These are phyloP conservation scores for Planococcus citri DNA, from an alignment of 1,140 invertebrate genomes.

Conservation along the genomic window DNA sequence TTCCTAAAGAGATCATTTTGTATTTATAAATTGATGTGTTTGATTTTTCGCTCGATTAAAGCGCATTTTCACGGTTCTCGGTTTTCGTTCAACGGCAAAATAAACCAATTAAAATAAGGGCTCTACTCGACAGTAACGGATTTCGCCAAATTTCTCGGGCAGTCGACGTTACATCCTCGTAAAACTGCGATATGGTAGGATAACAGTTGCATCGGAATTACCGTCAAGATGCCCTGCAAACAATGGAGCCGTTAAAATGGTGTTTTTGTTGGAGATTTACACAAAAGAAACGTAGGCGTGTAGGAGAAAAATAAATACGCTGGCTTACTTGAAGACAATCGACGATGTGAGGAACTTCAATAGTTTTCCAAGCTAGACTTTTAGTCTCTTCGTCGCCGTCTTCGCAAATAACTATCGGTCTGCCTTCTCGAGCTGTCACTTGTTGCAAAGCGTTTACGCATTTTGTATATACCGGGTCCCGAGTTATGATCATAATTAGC, in stretches of 20 bases:
- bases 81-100: background rate
- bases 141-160: constrained; percentile 95
- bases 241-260: background rate
- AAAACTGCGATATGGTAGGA: constrained; percentile 95
- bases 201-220: constrained; percentile 94
- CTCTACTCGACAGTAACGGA: constrained; percentile 93
- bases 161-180: constrained; percentile 95
- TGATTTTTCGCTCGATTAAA: background rate
- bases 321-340: constrained; percentile 70
- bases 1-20: background rate
- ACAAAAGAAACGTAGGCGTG: background rate
- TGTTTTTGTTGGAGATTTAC: background rate
- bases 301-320: background rate
- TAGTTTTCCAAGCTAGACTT: constrained; percentile 48
- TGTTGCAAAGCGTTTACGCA: constrained; percentile 98
- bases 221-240: constrained; percentile 73
- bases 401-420: constrained; percentile 91
- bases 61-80: background rate
- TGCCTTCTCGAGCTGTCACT: constrained; percentile 75
- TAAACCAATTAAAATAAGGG: background rate
- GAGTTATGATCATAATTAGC: constrained; percentile 94
- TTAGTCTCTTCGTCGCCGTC: constrained; percentile 80
- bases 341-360: constrained; percentile 81
- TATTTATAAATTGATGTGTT: background rate
- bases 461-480: constrained; percentile 94